These are phyloP conservation scores for Lepus timidus DNA, from an alignment of 2,113 vertebrate genomes.

Conservation along the genomic window DNA sequence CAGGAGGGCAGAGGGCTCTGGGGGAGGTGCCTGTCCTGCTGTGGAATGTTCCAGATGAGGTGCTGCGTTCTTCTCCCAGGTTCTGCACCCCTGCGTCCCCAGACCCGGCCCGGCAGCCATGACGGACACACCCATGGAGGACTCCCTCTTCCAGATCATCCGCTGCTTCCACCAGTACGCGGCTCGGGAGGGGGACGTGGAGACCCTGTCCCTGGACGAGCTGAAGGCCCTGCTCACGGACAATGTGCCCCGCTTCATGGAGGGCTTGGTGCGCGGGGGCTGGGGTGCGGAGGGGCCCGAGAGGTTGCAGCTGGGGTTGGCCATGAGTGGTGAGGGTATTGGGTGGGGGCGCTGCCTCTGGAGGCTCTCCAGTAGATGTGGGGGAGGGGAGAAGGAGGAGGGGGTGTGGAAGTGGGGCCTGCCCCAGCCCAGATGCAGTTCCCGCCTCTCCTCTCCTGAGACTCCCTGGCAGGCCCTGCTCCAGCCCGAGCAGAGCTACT, in stretches of 20 bases:
- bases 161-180: slow-evolving; percentile 85
- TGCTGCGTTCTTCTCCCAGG: not conserved
- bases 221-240: slow-evolving; percentile 82
- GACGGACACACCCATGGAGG: slow-evolving; percentile 62
- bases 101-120: not conserved
- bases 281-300: not conserved
- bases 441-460: not conserved
- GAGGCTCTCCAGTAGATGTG: not conserved
- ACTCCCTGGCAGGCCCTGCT: not conserved
- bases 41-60: not conserved
- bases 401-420: not conserved
- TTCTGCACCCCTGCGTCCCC: not conserved
- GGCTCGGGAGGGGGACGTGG: slow-evolving; percentile 76
- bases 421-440: not conserved
- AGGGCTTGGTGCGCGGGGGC: slow-evolving; percentile 61
- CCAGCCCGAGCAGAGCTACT: not conserved
- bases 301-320: not conserved
- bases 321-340: not conserved
- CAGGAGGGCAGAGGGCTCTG: not conserved
- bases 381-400: not conserved
- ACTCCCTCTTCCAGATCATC: slow-evolving; percentile 82
- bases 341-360: not conserved
- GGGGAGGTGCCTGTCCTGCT: not conserved
- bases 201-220: slow-evolving; percentile 84
- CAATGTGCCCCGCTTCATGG: slow-evolving; percentile 71